Conservation (phyloP, 2,888 invertebrate genomes). For the Phorcus lineatus region DNA sequence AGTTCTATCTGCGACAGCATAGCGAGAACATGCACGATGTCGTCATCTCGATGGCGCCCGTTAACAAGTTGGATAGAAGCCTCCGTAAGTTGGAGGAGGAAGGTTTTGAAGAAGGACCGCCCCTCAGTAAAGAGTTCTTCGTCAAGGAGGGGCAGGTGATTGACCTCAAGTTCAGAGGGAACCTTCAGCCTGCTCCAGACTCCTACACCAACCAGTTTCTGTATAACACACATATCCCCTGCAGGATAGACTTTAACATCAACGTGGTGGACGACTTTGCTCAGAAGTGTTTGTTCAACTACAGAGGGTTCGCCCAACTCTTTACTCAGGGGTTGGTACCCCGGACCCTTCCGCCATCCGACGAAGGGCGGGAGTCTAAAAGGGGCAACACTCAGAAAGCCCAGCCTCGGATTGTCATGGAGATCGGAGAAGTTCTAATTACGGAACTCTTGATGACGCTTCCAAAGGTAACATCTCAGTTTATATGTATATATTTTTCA, state of each 20-base stretch:
- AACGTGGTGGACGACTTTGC: slow-evolving; percentile 67
- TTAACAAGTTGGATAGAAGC: slow-evolving; percentile 50
- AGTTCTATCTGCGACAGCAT: slow-evolving; percentile 64
- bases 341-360: slow-evolving; percentile 32
- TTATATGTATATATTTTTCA: not conserved
- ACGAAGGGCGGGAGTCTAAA: slow-evolving; percentile 31
- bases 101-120: slow-evolving; percentile 65
- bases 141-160: slow-evolving; percentile 69
- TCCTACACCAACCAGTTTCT: slow-evolving; percentile 44
- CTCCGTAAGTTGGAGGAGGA: slow-evolving; percentile 55
- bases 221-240: slow-evolving; percentile 64
- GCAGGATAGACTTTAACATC: slow-evolving; percentile 55
- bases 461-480: slow-evolving; percentile 60
- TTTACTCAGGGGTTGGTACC: slow-evolving; percentile 55
- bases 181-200: slow-evolving; percentile 47
- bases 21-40: slow-evolving; percentile 54
- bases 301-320: slow-evolving; percentile 70
- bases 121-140: slow-evolving; percentile 56
- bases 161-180: slow-evolving; percentile 68
- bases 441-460: slow-evolving; percentile 65
- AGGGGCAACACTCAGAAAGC: slow-evolving; percentile 33
- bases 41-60: slow-evolving; percentile 50
- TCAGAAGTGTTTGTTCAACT: slow-evolving; percentile 68
- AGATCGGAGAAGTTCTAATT: slow-evolving; percentile 55
- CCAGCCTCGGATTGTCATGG: slow-evolving; percentile 43